A percentile compares a stretch with the other conserved stretches of the same genome.
Evolutionary conservation across 2,113 vertebrate genomes (phyloP).

Genomic region (Cavia porcellus): DNA sequence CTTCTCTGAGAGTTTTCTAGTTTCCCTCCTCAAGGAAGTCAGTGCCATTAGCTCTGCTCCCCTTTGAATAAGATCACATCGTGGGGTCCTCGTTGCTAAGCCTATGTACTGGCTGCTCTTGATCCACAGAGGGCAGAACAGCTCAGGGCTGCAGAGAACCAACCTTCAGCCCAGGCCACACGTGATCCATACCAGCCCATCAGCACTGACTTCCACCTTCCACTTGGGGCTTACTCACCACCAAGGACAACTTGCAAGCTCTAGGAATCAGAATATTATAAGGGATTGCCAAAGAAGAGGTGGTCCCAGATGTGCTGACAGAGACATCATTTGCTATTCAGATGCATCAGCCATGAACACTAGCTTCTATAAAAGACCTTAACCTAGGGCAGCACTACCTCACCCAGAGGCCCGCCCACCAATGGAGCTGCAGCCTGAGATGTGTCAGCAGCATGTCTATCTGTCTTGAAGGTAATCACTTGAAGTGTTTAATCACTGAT

Average conservation of each 20-base stretch:
- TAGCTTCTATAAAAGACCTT: not conserved
- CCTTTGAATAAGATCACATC: not conserved
- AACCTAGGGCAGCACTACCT: not conserved
- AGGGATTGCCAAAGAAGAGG: not conserved
- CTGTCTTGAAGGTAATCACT: not conserved
- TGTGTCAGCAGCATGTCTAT: accelerated
- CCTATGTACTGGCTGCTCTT: not conserved
- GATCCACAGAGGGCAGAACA: not conserved
- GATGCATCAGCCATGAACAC: not conserved
- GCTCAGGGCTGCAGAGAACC: not conserved
- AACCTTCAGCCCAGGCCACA: not conserved
- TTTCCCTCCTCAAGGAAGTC: not conserved
- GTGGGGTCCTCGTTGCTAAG: not conserved
- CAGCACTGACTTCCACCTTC: not conserved
- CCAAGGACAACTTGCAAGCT: not conserved
- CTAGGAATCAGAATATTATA: not conserved
- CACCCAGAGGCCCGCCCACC: not conserved
- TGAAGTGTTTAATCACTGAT: not conserved
- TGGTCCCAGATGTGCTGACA: not conserved
- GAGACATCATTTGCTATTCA: not conserved
- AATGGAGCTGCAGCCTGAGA: not conserved
- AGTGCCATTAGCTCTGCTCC: not conserved
- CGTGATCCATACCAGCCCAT: not conserved
- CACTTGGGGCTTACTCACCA: not conserved
- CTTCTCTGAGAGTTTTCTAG: not conserved